Conservation (phyloP, 92 coral and sea anemone genomes). For the Epizoanthus fatuus region DNA sequence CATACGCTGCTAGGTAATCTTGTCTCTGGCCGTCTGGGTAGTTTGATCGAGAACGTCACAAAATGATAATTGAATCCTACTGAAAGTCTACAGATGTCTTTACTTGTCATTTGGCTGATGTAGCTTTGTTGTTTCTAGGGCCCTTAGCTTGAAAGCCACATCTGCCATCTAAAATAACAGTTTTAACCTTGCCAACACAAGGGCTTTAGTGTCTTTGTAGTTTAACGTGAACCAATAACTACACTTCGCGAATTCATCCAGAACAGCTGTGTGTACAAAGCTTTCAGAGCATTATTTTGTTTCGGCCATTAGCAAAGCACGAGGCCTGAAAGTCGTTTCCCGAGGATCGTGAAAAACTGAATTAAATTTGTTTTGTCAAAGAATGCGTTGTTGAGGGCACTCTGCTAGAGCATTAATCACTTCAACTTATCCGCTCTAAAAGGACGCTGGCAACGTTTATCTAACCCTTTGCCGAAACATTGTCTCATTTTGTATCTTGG, state of each 20-base stretch:
- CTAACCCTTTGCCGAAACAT: no score
- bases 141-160: not conserved
- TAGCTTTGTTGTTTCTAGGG: not conserved
- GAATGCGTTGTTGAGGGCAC: no score
- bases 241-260: not conserved
- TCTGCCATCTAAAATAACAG: slow-evolving; percentile 24
- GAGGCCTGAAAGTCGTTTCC: not conserved
- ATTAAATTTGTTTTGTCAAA: not conserved
- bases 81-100: no score
- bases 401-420: no score
- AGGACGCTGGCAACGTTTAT: no score
- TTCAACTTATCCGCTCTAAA: no score
- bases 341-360: not conserved
- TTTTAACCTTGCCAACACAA: slow-evolving; percentile 1
- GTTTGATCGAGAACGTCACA: not conserved
- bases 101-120: no score
- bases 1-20: not conserved
- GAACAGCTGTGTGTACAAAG: slow-evolving; percentile 30
- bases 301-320: not conserved
- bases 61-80: not conserved
- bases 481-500: no score
- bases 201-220: not conserved
- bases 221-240: not conserved
- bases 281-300: slow-evolving; percentile 2
- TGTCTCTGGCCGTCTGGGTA: not conserved